These are phyloP conservation scores for Ctena decussata DNA, from an alignment of 2,888 invertebrate genomes.

Conservation along the genomic window DNA sequence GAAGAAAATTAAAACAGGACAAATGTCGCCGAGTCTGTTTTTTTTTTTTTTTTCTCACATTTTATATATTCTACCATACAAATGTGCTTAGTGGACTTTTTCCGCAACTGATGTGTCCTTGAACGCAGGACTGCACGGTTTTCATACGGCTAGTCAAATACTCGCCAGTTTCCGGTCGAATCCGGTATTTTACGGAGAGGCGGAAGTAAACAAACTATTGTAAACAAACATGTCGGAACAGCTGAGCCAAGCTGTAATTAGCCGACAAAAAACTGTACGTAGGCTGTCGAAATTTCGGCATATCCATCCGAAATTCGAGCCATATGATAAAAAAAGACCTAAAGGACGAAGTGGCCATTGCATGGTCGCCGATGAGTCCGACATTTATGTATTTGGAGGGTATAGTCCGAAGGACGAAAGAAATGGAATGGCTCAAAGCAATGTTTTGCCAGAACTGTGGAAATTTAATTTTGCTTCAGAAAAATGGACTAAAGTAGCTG, in stretches of 20 bases:
- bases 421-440: conserved; percentile 48
- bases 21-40: too few species aligned
- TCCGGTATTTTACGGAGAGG: neutral
- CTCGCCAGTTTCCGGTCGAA: neutral
- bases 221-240: conserved; percentile 3
- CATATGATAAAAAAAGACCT: conserved; percentile 55
- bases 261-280: neutral
- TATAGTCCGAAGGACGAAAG: conserved; percentile 64
- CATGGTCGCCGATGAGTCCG: conserved; percentile 68
- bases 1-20: too few species aligned
- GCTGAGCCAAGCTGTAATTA: neutral
- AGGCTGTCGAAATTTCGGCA: conserved; percentile 35
- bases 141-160: too few species aligned
- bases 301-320: conserved; percentile 48
- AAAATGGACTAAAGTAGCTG: conserved; percentile 91
- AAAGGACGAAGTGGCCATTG: conserved; percentile 73
- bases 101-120: too few species aligned
- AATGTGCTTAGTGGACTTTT: too few species aligned
- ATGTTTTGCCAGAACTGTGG: conserved; percentile 91
- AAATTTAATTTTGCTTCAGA: conserved; percentile 93
- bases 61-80: too few species aligned
- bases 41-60: too few species aligned
- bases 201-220: neutral
- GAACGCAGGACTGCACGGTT: too few species aligned
- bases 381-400: conserved; percentile 72